Evolutionary conservation across 2,113 vertebrate genomes (phyloP).

Genomic region (Porphyrio hochstetteri): DNA sequence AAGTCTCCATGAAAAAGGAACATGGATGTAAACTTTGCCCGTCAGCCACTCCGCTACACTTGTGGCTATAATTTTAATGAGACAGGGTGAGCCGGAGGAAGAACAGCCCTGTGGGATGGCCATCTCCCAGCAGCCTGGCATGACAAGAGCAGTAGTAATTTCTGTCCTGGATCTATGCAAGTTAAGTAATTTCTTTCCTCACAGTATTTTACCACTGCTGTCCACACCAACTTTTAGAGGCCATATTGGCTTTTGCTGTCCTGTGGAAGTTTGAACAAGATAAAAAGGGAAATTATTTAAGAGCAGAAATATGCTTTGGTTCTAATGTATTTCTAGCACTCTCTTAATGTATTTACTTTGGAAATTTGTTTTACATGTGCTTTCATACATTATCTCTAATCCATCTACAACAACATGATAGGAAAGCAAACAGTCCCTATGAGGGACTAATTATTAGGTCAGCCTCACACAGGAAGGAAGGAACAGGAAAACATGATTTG

Average conservation of each 20-base stretch:
- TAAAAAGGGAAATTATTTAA: neutral
- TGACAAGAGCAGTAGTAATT: neutral
- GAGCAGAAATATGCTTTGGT: neutral
- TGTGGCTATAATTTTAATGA: neutral
- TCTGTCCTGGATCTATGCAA: neutral
- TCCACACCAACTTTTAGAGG: neutral
- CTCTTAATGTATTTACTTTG: constrained; percentile 14
- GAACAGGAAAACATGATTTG: neutral
- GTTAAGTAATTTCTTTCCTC: neutral
- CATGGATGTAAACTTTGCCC: neutral
- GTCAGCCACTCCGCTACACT: neutral
- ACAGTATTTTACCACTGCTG: neutral
- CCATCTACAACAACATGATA: neutral
- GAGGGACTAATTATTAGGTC: neutral
- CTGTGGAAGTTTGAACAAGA: neutral
- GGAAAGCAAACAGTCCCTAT: neutral
- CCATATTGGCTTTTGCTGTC: neutral
- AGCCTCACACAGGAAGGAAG: neutral
- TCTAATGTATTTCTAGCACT: neutral
- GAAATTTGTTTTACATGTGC: neutral
- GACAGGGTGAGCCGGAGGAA: constrained; percentile 29
- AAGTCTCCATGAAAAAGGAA: constrained; percentile 16
- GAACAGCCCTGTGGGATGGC: constrained; percentile 12
- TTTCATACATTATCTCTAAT: neutral
- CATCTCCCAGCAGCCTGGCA: neutral